A percentile compares a stretch with the other conserved stretches of the same genome.
Conservation (phyloP, 2,113 vertebrate genomes). For the Hydrochoerus hydrochaeris region DNA sequence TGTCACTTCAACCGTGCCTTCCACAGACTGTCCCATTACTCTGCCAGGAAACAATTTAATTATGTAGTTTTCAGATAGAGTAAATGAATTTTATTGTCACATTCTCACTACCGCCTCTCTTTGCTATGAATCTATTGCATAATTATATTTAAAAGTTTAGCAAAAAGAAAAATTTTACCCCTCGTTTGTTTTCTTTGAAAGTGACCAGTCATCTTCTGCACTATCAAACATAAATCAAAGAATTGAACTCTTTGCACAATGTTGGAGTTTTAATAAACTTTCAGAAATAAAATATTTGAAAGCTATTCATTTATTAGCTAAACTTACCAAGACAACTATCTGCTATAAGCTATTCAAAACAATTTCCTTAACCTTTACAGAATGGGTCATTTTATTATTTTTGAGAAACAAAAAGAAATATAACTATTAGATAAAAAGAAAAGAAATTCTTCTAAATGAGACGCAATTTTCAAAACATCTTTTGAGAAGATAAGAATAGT, state of each 20-base stretch:
- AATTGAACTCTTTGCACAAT: not conserved
- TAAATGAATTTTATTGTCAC: not conserved
- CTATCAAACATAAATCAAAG: conserved; percentile 17
- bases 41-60: not conserved
- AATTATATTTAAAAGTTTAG: not conserved
- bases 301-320: conserved; percentile 11
- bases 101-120: not conserved
- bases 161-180: not conserved
- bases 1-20: not conserved
- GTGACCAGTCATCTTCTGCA: not conserved
- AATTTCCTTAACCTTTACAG: conserved; percentile 38
- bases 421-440: conserved; percentile 46
- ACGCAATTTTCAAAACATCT: conserved; percentile 65
- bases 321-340: not conserved
- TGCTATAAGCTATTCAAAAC: not conserved
- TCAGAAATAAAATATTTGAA: not conserved
- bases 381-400: conserved; percentile 47
- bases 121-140: not conserved
- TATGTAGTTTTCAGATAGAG: not conserved
- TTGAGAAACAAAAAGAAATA: conserved; percentile 53
- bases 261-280: not conserved
- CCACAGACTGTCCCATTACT: not conserved
- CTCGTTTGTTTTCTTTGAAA: not conserved
- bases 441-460: conserved; percentile 60
- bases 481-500: conserved; percentile 58